Conservation (phyloP, 2,113 vertebrate genomes). For the Paramisgurnus dabryanus region DNA sequence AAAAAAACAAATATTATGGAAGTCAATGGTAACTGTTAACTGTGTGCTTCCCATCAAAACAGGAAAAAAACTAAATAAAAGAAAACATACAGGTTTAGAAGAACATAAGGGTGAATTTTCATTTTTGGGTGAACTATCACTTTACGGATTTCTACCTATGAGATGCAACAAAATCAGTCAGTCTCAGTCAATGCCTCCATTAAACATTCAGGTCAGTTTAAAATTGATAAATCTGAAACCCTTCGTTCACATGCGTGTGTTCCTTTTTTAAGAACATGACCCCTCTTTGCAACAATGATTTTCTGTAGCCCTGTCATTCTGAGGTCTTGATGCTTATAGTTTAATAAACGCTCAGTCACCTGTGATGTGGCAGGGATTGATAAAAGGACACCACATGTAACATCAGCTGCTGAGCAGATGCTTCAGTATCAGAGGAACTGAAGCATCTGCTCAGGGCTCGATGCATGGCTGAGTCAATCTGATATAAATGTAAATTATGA, state of each 20-base stretch:
- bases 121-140: no score
- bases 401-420: conserved; percentile 36
- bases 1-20: no score
- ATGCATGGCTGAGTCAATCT: not conserved
- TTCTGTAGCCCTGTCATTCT: conserved; percentile 20
- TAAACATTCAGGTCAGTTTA: not conserved
- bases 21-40: no score
- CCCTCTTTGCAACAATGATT: not conserved
- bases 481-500: not conserved
- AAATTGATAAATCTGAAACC: not conserved
- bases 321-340: conserved; percentile 37
- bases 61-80: no score
- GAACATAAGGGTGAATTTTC: no score
- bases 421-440: conserved; percentile 1
- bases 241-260: not conserved
- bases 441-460: not conserved
- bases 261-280: not conserved
- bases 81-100: no score
- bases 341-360: conserved; percentile 46
- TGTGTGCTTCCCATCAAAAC: no score
- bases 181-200: no score
- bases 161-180: no score
- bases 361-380: conserved; percentile 1
- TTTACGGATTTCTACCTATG: not conserved
- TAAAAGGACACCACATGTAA: conserved; percentile 15